phyloP scores from a whole-genome alignment of 1,140 invertebrate species.

The Dreissena polymorpha region DNA sequence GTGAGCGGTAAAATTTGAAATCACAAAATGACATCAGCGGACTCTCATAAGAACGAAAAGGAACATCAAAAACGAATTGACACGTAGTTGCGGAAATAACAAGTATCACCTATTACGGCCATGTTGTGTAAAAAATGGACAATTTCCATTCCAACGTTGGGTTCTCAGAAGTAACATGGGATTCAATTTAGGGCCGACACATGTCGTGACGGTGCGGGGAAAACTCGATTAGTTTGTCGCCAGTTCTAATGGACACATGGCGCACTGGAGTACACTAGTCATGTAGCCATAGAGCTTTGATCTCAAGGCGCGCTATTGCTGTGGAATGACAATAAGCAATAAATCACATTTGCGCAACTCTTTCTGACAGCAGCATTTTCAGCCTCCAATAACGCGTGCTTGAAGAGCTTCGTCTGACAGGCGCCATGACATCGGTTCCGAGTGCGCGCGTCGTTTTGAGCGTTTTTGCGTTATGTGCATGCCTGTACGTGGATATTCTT shows the following conservation, averaged over 20 bases:
- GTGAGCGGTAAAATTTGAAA: too few species aligned
- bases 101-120: too few species aligned
- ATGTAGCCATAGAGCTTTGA: conserved; percentile 50
- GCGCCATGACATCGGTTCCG: neutral
- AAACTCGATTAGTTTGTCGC: conserved; percentile 54
- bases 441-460: too few species aligned
- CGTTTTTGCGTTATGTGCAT: too few species aligned
- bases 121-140: too few species aligned
- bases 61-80: too few species aligned
- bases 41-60: too few species aligned
- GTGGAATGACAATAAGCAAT: conserved; percentile 49
- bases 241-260: conserved; percentile 47
- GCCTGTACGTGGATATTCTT: too few species aligned
- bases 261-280: conserved; percentile 34
- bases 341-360: conserved; percentile 49
- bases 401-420: neutral
- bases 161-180: conserved; percentile 36
- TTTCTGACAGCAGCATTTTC: conserved; percentile 37
- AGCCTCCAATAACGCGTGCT: conserved; percentile 19
- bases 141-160: neutral
- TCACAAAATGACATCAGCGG: too few species aligned
- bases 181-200: conserved; percentile 50
- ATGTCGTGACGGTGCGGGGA: conserved; percentile 36
- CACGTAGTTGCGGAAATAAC: too few species aligned
- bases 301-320: conserved; percentile 34